Evolutionary conservation across 2,113 vertebrate genomes (phyloP), one percentile per base, ranked within the genome.

Genomic region (Pomatorhinus ruficollis): DNA sequence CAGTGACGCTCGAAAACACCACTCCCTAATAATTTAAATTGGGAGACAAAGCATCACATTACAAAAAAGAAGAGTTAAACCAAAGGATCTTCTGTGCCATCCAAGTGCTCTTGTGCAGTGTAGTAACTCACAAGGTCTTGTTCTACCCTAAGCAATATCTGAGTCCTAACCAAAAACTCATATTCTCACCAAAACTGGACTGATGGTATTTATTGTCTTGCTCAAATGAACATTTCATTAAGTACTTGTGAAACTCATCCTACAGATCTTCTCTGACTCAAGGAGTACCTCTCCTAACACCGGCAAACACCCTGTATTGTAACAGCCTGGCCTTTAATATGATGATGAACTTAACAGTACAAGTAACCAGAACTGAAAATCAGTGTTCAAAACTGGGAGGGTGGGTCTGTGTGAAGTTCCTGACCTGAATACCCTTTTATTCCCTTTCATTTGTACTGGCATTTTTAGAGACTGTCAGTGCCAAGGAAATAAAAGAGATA

Each of bases 401-500:
- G 72, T 89, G 91, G 35, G 24, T 90, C 42, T 18, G 3, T 25
- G 22, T 81, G 40, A 89, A 95, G 30, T 24, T 87, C 47, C 47
- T 79, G 56, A 87, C 56, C 44, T 64, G 64, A 95, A 81, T 23
- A 89, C 5, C 8, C 76, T 83, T 89, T 80, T 93, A 83, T 77
- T 87, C 21, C 15, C 61, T 82, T 83, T 54, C 12, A 87, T 89
- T 96, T 94, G 30, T 87, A 75, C 66, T 96, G 92, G 90, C 84
- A 60, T 85, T 91, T 94, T 64, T 23, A 54, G 70, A 84, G 63
- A 39, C 27, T 60, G 17, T 23, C 60, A 64, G 22, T 86, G 95
- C 89, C 94, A 96, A 87, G 40, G 44, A 87, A 92, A 90, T 81
- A 79, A 63, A 63, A 92, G 68, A 95, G 89, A 87, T 92, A 89